Evolutionary conservation across 2,888 invertebrate genomes (phyloP), one percentile per base, ranked within the genome.

Genomic region (Drosophila demipolita): DNA sequence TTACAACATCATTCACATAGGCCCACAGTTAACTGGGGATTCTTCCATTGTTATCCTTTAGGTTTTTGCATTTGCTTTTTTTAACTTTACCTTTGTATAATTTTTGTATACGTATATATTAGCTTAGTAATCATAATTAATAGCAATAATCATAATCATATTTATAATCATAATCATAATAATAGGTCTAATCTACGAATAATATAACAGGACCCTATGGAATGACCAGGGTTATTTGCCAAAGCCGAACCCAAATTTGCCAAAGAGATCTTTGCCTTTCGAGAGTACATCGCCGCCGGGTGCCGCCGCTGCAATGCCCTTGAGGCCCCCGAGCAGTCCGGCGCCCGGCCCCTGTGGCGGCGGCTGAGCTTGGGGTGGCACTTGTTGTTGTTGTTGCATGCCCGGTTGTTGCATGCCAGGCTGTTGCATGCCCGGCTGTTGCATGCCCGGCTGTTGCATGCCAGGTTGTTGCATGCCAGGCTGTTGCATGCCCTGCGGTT

Each of bases 301-400:
- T 82, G 92, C 92, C 66, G 97, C 96, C 94, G 97, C 97, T 93
- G 97, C 97, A 89, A 96, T 96, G 92, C 97, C 95, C 94, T 97
- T 97, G 92, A 97, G 97, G 96, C 97, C 97, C 80, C 97, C 95
- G 93, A 97, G 97, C 93, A 97, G 97, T 96, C 97, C 97, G 83
- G 97, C 95, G 93, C 97, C 97, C 70, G 92, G 92, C 23, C 91
- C 92, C 73, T 92, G 91, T 50, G 94, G 94, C 92, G 91, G 92
- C 45, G 91, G 90, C 77, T 93, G 86, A 58, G 83, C 87, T 82
- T 91, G 92, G 66, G 89, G 92, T 83, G 91, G 91, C 90, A 90
- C 80, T 95, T 95, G 91, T 93, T 94, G 91, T 92, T 93, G 93
- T 75, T 77, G 74, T 33, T 78, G 74, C 69, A 76, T 76, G 0